Base-by-base conservation (phyloP, 1,140 invertebrate genomes). In the Branchinecta lynchi region DNA sequence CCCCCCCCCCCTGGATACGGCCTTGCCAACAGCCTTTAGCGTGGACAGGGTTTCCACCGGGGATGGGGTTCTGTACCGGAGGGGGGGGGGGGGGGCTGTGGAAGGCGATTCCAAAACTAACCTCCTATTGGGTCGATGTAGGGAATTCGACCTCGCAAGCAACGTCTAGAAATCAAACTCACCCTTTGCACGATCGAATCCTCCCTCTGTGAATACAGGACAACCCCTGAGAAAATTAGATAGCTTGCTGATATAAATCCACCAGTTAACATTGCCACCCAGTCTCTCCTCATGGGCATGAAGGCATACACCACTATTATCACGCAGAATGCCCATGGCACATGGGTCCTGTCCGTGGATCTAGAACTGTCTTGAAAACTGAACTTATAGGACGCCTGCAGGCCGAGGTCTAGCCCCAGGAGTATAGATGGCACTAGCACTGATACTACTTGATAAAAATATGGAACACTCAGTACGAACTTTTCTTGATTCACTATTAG, bases 271-370 rank as follows among this genome's bases (percentile, higher is more conserved):
- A 86, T 80, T 1, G 86, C 85, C 68, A 87, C 79, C 67, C 83
- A 81, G 75, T 89, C 86, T 73, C 85, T 83, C 32, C 83, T 82
- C 69, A 90, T 81, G 8, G 88, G 87, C 70, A 91, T 81, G 75
- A 90, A 91, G 72, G 90, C 84, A 75, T 91, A 90, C 69, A 86
- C 86, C 0, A 85, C 84, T 65, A 90, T 80, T 0, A 90, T 77
- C 0, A 85, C 82, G 76, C 87, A 85, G 0, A 87, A 86, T 8
- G 84, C 81, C 74, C 86, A 88, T 1, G 86, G 71, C 32, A 70
- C 44, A 66, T 69, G 45, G 43, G 70, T 72, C 21, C 71, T 73
- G n/a, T 72, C 71, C 17, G 66, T 51, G 21, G 21, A 21, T 9
- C 66, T 65, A n/a, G 66, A 46, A 45, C 9, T 21, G 10, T 66